Base-by-base conservation (phyloP, 2,797 vertebrate species). In the Spinibarbus caldwelli region DNA sequence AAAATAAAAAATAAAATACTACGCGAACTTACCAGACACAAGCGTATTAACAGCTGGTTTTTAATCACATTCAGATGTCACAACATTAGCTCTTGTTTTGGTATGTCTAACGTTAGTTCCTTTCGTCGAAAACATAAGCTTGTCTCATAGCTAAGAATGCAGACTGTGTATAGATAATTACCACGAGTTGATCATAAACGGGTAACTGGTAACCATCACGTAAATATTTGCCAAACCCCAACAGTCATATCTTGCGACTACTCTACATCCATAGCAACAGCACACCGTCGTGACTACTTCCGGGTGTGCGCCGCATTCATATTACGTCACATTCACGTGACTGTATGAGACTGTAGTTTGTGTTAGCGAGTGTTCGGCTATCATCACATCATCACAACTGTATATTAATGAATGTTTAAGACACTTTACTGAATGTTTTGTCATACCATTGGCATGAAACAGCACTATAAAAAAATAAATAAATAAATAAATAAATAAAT, bases 271-370 rank as follows among this genome's bases (percentile, higher is more conserved):
- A 71, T 62, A 80, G 67, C 76, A 85, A 85, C 76, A 71, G 14
- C 21, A 38, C 47, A 12, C 7, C 15, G 38, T 71, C 31, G 9
- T 34, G 66, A 79, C 29, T 4, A 72, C 83, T 80, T 80, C 83
- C 83, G 67, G 76, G n/a, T n/a, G n/a, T n/a, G n/a, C n/a, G n/a
- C 1, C 52, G 54, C 77, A 73, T 62, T 38, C 15, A 36, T 59
- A 26, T 49, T 52, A 71, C 83, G 83, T 80, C 67, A 85, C 41
- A 23, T 9, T 36, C 29, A 73, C 29, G 77, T 49, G 66, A 80
- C 76, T 45, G 21, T 21, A 8, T 59, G 47, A 8, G 6, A 41
- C 66, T 54, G 72, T 68, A 21, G 75, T 62, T 70, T 31, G 12
- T 11, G 43, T 12, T 14, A 45, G 4, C 10, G 34, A 10, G 34